These are phyloP conservation scores for Magallana gigas DNA, from an alignment of 1,140 invertebrate genomes.

Conservation along the genomic window DNA sequence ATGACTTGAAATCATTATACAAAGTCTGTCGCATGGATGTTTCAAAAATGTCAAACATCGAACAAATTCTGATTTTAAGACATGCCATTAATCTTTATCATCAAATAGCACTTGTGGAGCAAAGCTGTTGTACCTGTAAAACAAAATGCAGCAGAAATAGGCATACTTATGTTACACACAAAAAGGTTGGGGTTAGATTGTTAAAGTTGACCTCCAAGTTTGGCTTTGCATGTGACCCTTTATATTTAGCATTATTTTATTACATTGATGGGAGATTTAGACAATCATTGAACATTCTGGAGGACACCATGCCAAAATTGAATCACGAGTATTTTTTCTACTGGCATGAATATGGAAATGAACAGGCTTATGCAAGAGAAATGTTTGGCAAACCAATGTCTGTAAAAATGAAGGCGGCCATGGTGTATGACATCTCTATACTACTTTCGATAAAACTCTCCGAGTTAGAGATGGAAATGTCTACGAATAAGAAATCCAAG, in stretches of 20 bases:
- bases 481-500: neutral
- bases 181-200: neutral
- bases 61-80: neutral
- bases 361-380: neutral
- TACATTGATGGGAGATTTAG: constrained; percentile 2
- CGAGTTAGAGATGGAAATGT: neutral
- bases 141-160: neutral
- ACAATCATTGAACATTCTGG: neutral
- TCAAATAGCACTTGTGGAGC: neutral
- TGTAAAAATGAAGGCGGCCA: neutral
- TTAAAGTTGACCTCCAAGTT: neutral
- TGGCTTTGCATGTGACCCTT: neutral
- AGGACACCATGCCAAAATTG: neutral
- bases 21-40: neutral
- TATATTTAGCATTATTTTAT: constrained; percentile 6
- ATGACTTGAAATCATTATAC: neutral
- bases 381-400: constrained; percentile 16
- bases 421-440: neutral
- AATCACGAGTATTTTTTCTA: neutral
- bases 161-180: neutral
- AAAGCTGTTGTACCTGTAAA: neutral
- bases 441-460: neutral
- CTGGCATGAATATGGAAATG: neutral
- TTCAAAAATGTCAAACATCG: neutral
- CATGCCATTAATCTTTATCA: neutral